Base-by-base conservation (phyloP, 35 echinoderm and acorn worm genomes). In the Holothuria glaberrima region DNA sequence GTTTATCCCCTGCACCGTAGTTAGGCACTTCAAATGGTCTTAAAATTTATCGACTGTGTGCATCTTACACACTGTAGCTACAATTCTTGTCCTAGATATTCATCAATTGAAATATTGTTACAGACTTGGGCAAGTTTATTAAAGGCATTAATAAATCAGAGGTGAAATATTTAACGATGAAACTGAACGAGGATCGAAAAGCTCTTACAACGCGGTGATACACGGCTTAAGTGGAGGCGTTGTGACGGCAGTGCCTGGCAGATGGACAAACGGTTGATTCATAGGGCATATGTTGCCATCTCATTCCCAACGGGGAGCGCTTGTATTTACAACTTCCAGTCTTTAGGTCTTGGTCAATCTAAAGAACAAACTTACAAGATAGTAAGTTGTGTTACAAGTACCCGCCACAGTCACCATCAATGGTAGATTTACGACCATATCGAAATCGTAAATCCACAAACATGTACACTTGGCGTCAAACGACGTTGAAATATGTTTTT, bases 241-340 rank as follows among this genome's bases (percentile, higher is more conserved):
- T 61, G 58, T 61, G 80, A 84, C 80, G 80, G 80, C 80, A 27
- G 29, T 52, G 27, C 56, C 54, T 32, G 59, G 57, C 80, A 84
- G 80, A 84, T 84, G 80, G 80, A 84, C 80, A 32, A 26, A 29
- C 20, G 52, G 30, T 84, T 84, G 80, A 84, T 84, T 64, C 33
- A 84, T 84, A 64, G 59, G 54, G 58, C 80, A 84, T 61, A 18
- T 84, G 80, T 57, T 48, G 74, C 50, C 74, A 33, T 41, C 44
- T 78, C 29, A 12, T 45, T 78, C 44, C 74, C 74, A 45, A 38
- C 44, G 74, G 74, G 74, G 19, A 78, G 50, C 31, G n/a, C 6
- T 78, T 48, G 74, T 78, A 78, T 78, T 78, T 78, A 78, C 74
- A 78, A 78, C 74, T 78, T 78, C 74, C 74, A 78, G 50, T 45